Evolutionary conservation across 1,140 invertebrate species (phyloP).

Genomic region (Hyposmocoma kahamanoa): DNA sequence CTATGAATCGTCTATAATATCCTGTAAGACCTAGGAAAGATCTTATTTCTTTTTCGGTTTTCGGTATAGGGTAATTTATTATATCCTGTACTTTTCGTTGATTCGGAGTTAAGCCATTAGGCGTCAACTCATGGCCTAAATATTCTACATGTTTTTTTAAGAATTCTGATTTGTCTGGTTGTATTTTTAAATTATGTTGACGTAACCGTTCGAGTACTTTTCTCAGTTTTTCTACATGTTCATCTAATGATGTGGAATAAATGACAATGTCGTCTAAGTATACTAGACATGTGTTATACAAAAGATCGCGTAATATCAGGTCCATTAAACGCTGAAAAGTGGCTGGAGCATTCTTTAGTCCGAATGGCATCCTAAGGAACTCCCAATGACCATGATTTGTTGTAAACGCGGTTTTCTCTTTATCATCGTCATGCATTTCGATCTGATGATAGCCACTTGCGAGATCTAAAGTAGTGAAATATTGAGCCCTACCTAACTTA

Average conservation of each 20-base stretch:
- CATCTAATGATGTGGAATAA: slow-evolving; percentile 18
- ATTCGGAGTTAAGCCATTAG: slow-evolving; percentile 57
- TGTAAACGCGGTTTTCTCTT: slow-evolving; percentile 64
- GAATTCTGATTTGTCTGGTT: too few relatives aligned
- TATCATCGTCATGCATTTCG: slow-evolving; percentile 33
- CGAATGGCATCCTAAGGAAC: slow-evolving; percentile 38
- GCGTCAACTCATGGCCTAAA: slow-evolving; percentile 54
- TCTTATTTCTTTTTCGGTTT: slow-evolving; percentile 46
- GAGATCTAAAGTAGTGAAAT: slow-evolving; percentile 58
- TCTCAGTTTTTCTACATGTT: slow-evolving; percentile 41
- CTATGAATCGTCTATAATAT: too few relatives aligned
- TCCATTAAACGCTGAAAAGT: slow-evolving; percentile 52
- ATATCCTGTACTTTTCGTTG: slow-evolving; percentile 51
- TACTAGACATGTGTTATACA: slow-evolving; percentile 32
- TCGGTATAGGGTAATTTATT: slow-evolving; percentile 49
- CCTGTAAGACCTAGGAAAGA: slow-evolving; percentile 60
- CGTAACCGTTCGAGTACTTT: slow-evolving; percentile 37
- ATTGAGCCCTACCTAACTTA: slow-evolving; percentile 31
- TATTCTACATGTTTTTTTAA: slow-evolving; percentile 51
- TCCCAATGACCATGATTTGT: slow-evolving; percentile 27
- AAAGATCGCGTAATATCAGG: slow-evolving; percentile 29
- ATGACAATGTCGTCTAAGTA: slow-evolving; percentile 64
- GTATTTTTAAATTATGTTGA: slow-evolving; percentile 41
- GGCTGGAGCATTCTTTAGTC: slow-evolving; percentile 33
- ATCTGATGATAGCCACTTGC: slow-evolving; percentile 65